Percentiles rank a stretch among this genome's conserved stretches.
Conservation (phyloP, 2,888 invertebrate species). For the Volucella inflata region DNA sequence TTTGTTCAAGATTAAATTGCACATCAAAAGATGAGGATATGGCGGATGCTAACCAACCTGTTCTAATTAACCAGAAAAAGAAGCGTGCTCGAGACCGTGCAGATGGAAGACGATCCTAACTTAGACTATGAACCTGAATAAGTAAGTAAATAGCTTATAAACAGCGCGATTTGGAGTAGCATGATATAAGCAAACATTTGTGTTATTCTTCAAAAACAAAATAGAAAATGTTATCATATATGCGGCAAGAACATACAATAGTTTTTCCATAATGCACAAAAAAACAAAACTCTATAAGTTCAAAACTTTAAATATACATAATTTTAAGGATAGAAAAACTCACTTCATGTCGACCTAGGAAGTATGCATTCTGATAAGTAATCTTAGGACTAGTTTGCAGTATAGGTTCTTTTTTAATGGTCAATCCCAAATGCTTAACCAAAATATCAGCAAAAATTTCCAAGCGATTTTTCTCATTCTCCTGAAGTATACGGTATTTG, state of each 20-base stretch:
- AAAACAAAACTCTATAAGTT: neutral
- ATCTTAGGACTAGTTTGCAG: conserved; percentile 84
- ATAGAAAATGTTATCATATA: neutral
- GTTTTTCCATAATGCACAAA: neutral
- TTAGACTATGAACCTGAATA: too few species aligned
- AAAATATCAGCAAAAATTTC: conserved; percentile 92
- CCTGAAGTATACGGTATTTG: conserved; percentile 85
- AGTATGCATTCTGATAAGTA: conserved; percentile 86
- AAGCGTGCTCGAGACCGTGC: too few species aligned
- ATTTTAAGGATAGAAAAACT: conserved; percentile 3
- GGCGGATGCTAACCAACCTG: too few species aligned
- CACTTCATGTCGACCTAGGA: conserved; percentile 93
- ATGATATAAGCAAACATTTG: too few species aligned
- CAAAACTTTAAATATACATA: neutral
- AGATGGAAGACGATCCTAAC: too few species aligned
- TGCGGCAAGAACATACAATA: neutral
- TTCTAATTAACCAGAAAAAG: too few species aligned
- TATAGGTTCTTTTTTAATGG: conserved; percentile 75
- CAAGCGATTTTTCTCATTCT: conserved; percentile 88
- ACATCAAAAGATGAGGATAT: too few species aligned
- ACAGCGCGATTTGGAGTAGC: too few species aligned
- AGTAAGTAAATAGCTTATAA: too few species aligned
- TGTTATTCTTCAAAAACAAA: neutral
- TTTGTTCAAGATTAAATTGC: too few species aligned
- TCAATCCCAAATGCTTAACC: conserved; percentile 86